Evolutionary conservation across 2,888 invertebrate species (phyloP), one percentile per base, ranked within the genome.

Genomic region (Labia minor): DNA sequence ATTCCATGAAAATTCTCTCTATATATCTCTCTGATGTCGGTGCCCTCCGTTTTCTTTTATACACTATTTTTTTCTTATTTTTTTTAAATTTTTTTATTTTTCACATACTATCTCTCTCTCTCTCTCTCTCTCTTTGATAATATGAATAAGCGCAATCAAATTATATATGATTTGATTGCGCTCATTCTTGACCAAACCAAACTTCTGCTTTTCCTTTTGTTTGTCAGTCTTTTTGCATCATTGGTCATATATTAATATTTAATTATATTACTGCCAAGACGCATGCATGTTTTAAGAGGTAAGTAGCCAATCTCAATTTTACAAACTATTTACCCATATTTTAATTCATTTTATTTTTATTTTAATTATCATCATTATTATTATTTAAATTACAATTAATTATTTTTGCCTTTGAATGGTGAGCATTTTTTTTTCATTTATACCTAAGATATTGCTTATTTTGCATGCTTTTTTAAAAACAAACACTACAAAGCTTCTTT

Each of bases 1-100:
- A 62, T 67, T 66, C 64, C 33, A 62, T 67, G 67, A 66, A 63
- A 63, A 64, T 62, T 68, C 69, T 69, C 62, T 65, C 49, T 33
- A 61, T 63, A 65, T 64, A 37, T 62, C 64, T 37, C 19, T 66
- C 62, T 63, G 63, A 19, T 33, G 19, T 66, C 61, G 18, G 63
- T 66, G 49, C 20, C 63, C 21, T 66, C n/a, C 21, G 37, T 66
- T 62, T 33, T 62, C 65, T 67, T 37, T 63, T n/a, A 37, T 62
- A 62, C 62, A 66, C 26, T 20, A 62, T 62, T 67, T 62, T 67
- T 33, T 64, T 67, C 64, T 26, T 8, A 49, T 14, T 49, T 3
- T 49, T 49, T 49, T 3, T 4, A 49, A 49, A 8, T 33, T 8
- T 33, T 33, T 8, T 33, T 33, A 8, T 8, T 33, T 33, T 33